These are phyloP conservation scores for Sarcophaga carnaria DNA, from an alignment of 2,888 invertebrate species.

Conservation along the genomic window DNA sequence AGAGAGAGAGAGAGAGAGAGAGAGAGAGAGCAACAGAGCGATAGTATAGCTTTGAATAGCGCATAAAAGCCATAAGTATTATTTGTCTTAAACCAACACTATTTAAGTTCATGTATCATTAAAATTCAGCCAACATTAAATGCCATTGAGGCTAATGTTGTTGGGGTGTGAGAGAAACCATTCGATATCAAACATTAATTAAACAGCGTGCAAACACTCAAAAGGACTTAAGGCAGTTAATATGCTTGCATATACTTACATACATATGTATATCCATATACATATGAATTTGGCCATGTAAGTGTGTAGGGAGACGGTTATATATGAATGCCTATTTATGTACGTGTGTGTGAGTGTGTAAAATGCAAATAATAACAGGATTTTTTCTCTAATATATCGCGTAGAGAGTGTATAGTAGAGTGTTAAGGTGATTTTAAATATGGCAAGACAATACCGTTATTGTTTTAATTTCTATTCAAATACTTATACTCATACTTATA, in stretches of 20 bases:
- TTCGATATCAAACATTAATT: conserved; percentile 46
- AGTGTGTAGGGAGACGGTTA: neutral
- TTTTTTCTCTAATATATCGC: conserved; percentile 34
- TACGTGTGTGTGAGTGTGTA: neutral
- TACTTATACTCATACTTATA: neutral
- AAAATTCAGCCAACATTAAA: neutral
- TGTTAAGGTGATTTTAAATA: conserved; percentile 30
- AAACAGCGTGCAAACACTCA: conserved; percentile 33
- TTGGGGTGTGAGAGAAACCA: conserved; percentile 2
- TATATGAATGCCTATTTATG: neutral
- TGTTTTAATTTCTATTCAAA: conserved; percentile 42
- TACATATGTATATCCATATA: neutral
- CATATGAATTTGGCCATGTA: neutral
- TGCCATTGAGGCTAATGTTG: neutral
- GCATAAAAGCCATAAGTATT: neutral
- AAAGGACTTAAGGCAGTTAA: conserved; percentile 27
- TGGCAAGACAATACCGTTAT: conserved; percentile 18
- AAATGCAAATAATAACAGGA: conserved; percentile 24
- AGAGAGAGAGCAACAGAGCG: neutral
- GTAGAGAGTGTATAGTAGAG: neutral
- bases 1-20: too few species aligned
- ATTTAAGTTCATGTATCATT: conserved; percentile 1
- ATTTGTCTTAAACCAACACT: neutral
- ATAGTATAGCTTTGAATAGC: neutral
- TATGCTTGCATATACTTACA: neutral